A percentile compares a stretch with the other conserved stretches of the same genome.
Conservation (phyloP, 2,888 invertebrate genomes). For the Cryptocephalus moraei region DNA sequence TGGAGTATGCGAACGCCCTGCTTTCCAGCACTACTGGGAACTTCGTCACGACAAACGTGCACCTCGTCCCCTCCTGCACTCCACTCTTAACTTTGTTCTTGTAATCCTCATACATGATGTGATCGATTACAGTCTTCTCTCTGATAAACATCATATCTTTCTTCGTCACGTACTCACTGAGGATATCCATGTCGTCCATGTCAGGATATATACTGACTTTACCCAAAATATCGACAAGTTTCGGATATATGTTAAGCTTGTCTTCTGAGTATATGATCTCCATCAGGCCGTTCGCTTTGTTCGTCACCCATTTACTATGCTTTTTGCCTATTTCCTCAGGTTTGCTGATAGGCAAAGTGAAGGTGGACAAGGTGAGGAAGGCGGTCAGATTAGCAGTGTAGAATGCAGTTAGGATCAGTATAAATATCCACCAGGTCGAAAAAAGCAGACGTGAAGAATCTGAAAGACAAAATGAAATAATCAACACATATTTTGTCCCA, state of each 20-base stretch:
- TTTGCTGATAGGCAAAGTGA: conserved; percentile 66
- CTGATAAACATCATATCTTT: conserved; percentile 52
- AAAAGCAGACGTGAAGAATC: conserved; percentile 76
- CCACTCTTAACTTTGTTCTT: conserved; percentile 45
- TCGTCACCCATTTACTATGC: conserved; percentile 56
- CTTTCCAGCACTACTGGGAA: conserved; percentile 53
- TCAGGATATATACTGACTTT: conserved; percentile 5
- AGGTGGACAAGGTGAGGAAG: conserved; percentile 74
- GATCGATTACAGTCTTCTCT: conserved; percentile 59
- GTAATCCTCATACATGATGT: conserved; percentile 62
- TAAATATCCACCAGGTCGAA: conserved; percentile 88
- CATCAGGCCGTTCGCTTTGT: conserved; percentile 57
- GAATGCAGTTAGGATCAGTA: conserved; percentile 76
- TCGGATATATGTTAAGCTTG: conserved; percentile 2
- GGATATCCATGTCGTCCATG: conserved; percentile 31
- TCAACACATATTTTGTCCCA: not conserved
- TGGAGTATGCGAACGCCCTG: conserved; percentile 64
- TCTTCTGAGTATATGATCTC: conserved; percentile 21
- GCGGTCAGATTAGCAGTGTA: conserved; percentile 88
- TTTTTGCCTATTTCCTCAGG: conserved; percentile 55
- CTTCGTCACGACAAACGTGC: conserved; percentile 68
- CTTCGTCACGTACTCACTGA: conserved; percentile 38
- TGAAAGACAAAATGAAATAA: conserved; percentile 27
- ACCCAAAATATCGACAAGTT: conserved; percentile 10
- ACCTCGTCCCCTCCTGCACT: conserved; percentile 49